A percentile compares a stretch with the other conserved stretches of the same genome.
Conservation (phyloP, 2,113 vertebrate genomes). For the Eidolon helvum region DNA sequence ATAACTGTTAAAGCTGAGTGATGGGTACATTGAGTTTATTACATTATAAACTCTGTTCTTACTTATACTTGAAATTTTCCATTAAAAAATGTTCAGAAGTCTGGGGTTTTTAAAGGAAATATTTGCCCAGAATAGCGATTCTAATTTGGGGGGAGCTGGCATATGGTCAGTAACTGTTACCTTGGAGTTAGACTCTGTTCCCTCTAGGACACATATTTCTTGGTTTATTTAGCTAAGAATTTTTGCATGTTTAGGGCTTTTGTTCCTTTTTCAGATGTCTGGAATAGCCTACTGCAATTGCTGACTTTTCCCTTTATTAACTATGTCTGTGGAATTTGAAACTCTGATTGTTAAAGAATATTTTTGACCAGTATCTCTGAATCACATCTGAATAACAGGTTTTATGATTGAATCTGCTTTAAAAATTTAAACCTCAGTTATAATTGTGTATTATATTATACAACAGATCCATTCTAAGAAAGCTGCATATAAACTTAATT, state of each 20-base stretch:
- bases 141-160: not conserved
- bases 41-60: not conserved
- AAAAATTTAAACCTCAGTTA: not conserved
- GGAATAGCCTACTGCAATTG: not conserved
- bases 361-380: not conserved
- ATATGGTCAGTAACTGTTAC: not conserved
- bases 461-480: not conserved
- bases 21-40: not conserved
- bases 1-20: not conserved
- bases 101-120: conserved; percentile 5
- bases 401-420: conserved; percentile 12
- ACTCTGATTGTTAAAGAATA: conserved; percentile 26
- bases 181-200: not conserved
- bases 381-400: conserved; percentile 3
- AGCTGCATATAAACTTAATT: not conserved
- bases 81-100: not conserved
- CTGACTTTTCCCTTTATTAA: not conserved
- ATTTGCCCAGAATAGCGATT: not conserved
- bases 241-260: not conserved
- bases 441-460: not conserved
- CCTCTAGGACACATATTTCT: not conserved
- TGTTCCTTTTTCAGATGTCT: not conserved
- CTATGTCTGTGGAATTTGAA: not conserved
- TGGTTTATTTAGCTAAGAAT: not conserved
- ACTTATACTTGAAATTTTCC: not conserved